Base-by-base conservation (phyloP, 2,797 vertebrate species). In the Chrosomus eos region DNA sequence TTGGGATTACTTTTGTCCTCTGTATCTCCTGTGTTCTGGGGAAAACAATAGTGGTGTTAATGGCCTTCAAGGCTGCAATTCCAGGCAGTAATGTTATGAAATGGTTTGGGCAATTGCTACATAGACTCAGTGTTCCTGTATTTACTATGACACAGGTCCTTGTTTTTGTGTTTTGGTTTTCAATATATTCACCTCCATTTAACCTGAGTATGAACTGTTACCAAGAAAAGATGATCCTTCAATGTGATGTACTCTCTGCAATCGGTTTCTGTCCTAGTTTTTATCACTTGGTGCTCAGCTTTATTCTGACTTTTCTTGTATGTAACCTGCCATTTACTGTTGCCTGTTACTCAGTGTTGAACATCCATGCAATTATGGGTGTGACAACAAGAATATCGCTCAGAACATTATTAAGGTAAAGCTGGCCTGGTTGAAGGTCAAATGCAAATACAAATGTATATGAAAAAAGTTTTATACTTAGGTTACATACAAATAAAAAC, bases 1-100 rank as follows among this genome's bases (percentile, higher is more conserved):
- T 94, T 26, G 90, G 92, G 9, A 92, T 94, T 86, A 93, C 90
- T 2, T 94, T 94, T 73, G 91, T 94, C 60, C 88, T 95, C 81
- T 93, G 91, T 33, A 91, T 94, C 77, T 94, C 92, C 14, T 95
- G 92, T 84, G 85, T 93, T 84, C 82, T 94, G 3, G 91, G 92
- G 31, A 94, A 94, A 90, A 94, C 92, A 2, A 85, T 93, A 51
- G 86, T 95, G 14, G 92, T 95, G 66, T 82, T 94, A 80, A 89
- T 94, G 90, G 93, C 92, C 19, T 93, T 94, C 80, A 94, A 89
- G 58, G 91, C 92, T 14, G 92, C 73, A 28, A 87, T 91, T 87
- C 90, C 93, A 58, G 87, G 88, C 0, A 92, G 82, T 36, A 92
- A 90, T 86, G 33, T 90, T 4, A 93, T 91, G 84, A 93, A 93